These are phyloP conservation scores for Drosophila parvula DNA, from an alignment of 1,140 invertebrate genomes.

Conservation along the genomic window DNA sequence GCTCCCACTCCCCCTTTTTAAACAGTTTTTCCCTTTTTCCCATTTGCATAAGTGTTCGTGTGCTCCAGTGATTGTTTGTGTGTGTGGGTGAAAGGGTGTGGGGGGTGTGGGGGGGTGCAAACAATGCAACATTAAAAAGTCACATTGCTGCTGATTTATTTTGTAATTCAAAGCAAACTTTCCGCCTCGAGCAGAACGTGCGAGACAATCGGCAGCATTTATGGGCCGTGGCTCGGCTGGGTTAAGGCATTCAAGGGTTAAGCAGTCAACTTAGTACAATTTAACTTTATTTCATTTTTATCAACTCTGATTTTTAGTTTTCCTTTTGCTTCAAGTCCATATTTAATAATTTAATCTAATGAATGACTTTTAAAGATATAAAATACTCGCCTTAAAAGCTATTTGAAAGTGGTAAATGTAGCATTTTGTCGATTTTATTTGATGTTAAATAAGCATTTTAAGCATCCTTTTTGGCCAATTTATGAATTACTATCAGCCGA, in stretches of 20 bases:
- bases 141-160: conserved; percentile 78
- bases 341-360: neutral
- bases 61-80: conserved; percentile 19
- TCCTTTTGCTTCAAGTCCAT: neutral
- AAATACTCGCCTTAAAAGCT: neutral
- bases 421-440: too few species aligned
- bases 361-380: neutral
- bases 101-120: neutral
- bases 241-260: conserved; percentile 21
- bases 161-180: conserved; percentile 72
- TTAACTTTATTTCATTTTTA: neutral
- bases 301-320: neutral
- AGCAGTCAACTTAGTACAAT: neutral
- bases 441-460: neutral
- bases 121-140: conserved; percentile 76
- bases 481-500: neutral
- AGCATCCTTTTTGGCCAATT: neutral
- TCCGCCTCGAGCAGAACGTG: conserved; percentile 58
- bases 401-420: neutral
- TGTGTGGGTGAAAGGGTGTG: conserved; percentile 23
- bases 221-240: conserved; percentile 38
- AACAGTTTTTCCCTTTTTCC: conserved; percentile 59
- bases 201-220: conserved; percentile 62
- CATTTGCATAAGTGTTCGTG: conserved; percentile 52
- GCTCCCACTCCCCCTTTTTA: conserved; percentile 39